Evolutionary conservation across 2,113 vertebrate species (phyloP).

Genomic region (Oreochromis niloticus): DNA sequence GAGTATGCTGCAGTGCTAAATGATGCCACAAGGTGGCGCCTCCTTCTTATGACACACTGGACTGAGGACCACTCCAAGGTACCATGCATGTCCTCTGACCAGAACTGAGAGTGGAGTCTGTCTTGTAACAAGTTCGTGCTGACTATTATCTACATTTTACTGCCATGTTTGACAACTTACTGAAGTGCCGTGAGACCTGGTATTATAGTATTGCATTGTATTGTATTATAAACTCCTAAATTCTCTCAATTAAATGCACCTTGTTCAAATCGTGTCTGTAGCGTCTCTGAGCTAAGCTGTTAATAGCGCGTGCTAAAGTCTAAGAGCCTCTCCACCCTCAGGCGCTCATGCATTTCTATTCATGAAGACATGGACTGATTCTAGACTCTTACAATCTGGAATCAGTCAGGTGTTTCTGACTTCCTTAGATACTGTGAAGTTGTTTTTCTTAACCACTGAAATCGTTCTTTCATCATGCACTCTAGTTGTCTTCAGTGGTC

Average conservation of each 20-base stretch:
- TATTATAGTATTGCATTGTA: neutral
- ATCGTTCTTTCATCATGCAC: neutral
- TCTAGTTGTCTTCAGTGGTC: neutral
- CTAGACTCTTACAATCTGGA: neutral
- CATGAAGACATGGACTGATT: neutral
- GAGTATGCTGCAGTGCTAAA: neutral
- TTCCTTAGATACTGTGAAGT: neutral
- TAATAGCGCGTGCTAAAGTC: neutral
- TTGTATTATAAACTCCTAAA: neutral
- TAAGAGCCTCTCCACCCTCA: neutral
- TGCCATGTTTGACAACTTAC: neutral
- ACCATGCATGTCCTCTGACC: neutral
- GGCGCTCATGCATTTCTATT: neutral
- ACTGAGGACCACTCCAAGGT: rapidly evolving
- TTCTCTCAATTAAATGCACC: neutral
- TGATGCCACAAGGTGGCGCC: neutral
- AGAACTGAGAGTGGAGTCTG: neutral
- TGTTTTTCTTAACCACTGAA: neutral
- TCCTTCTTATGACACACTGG: neutral
- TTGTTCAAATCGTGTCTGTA: neutral
- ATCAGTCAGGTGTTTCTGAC: neutral
- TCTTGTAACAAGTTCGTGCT: neutral
- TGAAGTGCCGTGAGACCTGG: rapidly evolving
- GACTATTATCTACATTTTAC: neutral
- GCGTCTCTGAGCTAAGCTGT: neutral